Conservation (phyloP, 2,797 vertebrate species). For the Knipowitschia caucasica region DNA sequence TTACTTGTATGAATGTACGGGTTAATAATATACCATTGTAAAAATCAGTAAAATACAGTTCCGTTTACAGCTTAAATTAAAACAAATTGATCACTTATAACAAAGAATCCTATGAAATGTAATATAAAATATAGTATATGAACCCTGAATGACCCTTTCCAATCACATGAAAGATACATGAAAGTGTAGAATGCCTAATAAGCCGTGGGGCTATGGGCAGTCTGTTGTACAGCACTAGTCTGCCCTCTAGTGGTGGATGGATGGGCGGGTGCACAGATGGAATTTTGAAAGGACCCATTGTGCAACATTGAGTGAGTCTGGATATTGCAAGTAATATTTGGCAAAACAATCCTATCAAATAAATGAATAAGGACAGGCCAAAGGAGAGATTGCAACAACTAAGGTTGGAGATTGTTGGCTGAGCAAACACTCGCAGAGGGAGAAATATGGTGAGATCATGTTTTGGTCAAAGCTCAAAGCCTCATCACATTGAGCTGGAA, state of each 20-base stretch:
- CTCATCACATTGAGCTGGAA: conserved; percentile 7
- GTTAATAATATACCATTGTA: no score
- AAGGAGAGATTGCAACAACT: conserved; percentile 37
- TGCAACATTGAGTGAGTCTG: not conserved
- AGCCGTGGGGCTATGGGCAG: conserved; percentile 21
- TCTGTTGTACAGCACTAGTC: conserved; percentile 15
- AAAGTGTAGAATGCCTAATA: conserved; percentile 51
- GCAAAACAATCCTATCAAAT: conserved; percentile 8
- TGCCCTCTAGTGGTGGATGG: conserved; percentile 58
- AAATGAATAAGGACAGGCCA: conserved; percentile 33
- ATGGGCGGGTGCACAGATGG: not conserved
- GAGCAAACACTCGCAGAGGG: conserved; percentile 20
- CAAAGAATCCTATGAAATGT: conserved; percentile 41
- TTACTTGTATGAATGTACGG: no score
- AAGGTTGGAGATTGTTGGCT: conserved; percentile 29
- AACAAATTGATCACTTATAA: conserved; percentile 31
- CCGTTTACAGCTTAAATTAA: no score
- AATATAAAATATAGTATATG: conserved; percentile 32
- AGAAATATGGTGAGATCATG: conserved; percentile 43
- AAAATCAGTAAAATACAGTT: no score
- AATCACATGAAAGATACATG: conserved; percentile 51
- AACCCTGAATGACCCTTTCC: conserved; percentile 43
- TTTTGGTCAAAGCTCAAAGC: conserved; percentile 45
- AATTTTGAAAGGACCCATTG: not conserved
- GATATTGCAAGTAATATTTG: not conserved